Base-by-base conservation (phyloP, 2,113 vertebrate genomes). In the Rhinopomastus cyanomelas region DNA sequence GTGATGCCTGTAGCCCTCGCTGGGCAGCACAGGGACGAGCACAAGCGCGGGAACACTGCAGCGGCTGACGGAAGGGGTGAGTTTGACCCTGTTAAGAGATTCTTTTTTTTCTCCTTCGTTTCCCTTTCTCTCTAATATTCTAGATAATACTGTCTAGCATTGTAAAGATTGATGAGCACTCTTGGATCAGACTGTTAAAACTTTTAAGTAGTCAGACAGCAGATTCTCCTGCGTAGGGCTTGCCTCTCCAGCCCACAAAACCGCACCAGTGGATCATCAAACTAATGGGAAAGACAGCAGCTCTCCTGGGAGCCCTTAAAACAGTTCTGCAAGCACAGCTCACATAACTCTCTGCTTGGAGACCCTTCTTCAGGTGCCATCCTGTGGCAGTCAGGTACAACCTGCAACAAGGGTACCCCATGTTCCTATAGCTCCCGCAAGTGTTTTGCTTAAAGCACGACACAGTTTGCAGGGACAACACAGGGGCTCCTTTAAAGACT, bases 211-310 rank as follows among this genome's bases (percentile, higher is more conserved):
- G 42, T 16, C 52, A 36, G 65, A 25, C 26, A 62, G 55, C 62
- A 56, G 71, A 21, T 68, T 72, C 20, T 68, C 51, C 36, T 1
- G 0, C 30, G 30, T 32, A 9, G 27, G 14, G 11, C 1, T 2
- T 13, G 17, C 59, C 74, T 77, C 56, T 32, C 16, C 6, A 49
- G 77, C 26, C 29, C 29, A 7, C 4, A 1, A 32, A 48, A 74
- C 75, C 52, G 69, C 64, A 60, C 0, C 0, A 56, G 16, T 5
- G 10, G 46, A 29, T 23, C 60, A 8, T 16, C 3, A 5, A 65
- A 22, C 22, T 3, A 5, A 23, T 2, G 1, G 36, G 65, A 72
- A 49, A 53, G 27, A 32, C 68, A 77, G 26, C 44, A 52, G 29
- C 53, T 15, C 56, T 57, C 39, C 44, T 25, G 49, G 29, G 34